Evolutionary conservation across 1,140 invertebrate genomes (phyloP), one percentile per base, ranked within the genome.

Genomic region (Adoxophyes honmai): DNA sequence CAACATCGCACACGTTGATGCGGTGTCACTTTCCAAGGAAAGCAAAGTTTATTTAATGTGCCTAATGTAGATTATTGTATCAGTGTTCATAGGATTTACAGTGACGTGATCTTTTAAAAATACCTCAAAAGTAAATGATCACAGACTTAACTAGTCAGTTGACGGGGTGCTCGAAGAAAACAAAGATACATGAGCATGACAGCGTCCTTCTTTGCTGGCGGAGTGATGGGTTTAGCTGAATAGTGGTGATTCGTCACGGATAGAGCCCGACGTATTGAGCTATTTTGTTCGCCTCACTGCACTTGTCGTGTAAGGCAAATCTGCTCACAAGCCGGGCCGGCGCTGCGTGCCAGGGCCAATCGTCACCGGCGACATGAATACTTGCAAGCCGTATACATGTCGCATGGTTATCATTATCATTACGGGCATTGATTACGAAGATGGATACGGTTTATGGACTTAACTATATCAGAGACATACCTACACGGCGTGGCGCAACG

Each of bases 311-410:
- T 48, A 48, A 48, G 42, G 10, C 21, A 48, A 28, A 48, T 48
- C 21, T 48, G 21, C 42, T 48, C 18, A 48, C 10, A 48, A 48
- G 18, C 42, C 16, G 42, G 21, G n/a, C 42, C 42, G 42, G n/a
- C 10, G 11, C 21, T 48, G 42, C 42, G 16, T 48, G 42, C 42
- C 42, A 48, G 18, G 42, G 42, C 42, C 42, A 48, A 48, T 48
- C 42, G 42, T 48, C 42, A 48, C 18, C 21, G 21, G 16, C 18
- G 42, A 28, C 42, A 28, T 48, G 42, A 48, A 48, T 48, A 48
- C 42, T 48, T 48, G 42, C 42, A n/a, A 48, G 42, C 21, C n/a
- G 42, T 18, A 6, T 39, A 48, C 42, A 48, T 48, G 42, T 33
- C 42, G 42, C 42, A 48, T 48, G 18, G 42, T 33, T 13, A 48